These are phyloP conservation scores for Paedocypris sp. DNA, from an alignment of 2,113 vertebrate genomes.

Conservation along the genomic window DNA sequence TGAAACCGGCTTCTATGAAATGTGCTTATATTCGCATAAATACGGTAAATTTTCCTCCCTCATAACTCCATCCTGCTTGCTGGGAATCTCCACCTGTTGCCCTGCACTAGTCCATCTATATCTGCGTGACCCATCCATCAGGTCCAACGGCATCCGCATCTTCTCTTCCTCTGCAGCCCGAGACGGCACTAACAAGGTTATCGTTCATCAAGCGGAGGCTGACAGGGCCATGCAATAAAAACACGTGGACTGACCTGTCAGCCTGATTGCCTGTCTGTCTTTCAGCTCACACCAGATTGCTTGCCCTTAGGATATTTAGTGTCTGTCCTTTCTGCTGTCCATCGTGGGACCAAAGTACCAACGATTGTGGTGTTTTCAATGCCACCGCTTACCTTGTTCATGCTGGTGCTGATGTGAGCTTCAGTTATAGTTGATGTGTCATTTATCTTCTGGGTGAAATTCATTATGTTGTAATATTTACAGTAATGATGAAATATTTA, in stretches of 20 bases:
- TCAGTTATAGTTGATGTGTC: no score
- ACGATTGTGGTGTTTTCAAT: not conserved
- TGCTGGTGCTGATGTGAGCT: no score
- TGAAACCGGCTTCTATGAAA: no score
- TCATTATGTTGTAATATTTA: no score
- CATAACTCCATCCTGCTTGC: not conserved
- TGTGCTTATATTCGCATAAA: no score
- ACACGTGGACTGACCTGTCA: not conserved
- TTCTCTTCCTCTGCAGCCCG: conserved; percentile 4
- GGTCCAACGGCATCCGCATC: not conserved
- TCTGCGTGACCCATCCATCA: conserved; percentile 22
- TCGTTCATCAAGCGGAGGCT: conserved; percentile 24
- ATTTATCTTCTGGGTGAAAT: no score
- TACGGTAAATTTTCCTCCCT: no score
- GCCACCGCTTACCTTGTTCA: no score
- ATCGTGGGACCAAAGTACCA: no score
- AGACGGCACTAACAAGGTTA: conserved; percentile 23
- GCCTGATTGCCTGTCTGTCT: not conserved
- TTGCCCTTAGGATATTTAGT: not conserved
- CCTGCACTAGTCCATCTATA: no score
- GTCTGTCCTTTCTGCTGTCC: not conserved
- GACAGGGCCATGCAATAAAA: conserved; percentile 1
- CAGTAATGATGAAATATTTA: no score
- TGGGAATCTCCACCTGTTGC: no score
- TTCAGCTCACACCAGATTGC: not conserved